Evolutionary conservation across 1,140 invertebrate genomes (phyloP), one percentile per base, ranked within the genome.

Genomic region (Pseudomyrmex gracilis): DNA sequence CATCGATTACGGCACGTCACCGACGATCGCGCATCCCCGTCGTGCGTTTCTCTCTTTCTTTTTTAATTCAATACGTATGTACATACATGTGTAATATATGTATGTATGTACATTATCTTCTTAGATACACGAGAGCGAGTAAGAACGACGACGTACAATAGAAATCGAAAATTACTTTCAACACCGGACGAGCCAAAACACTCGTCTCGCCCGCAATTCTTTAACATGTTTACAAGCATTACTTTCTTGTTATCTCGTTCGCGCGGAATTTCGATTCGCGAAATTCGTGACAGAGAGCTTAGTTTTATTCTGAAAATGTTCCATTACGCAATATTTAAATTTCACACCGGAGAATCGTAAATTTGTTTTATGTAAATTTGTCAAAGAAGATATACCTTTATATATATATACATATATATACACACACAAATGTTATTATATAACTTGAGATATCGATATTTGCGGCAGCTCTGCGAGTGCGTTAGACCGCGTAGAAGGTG

Each of bases 111-210:
- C 24, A 74, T 63, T 63, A 76, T 78, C 76, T 78, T 82, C 47
- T 76, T 76, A 64, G 77, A 83, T 77, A 64, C 64, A 13, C 53
- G 34, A 47, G 70, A 43, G 24, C 66, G 66, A 12, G 12, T 70
- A 70, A 80, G 51, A 80, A 70, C 43, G 66, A 70, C 57, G 47
- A 20, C 58, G n/a, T 80, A 58, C 58, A 70, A 12, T 57, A 47
- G 22, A 66, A 76, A 73, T 45, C 47, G 49, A 66, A 47, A 66
- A 47, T 7, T 76, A 83, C 71, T 76, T 83, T 76, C 73, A 58
- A 83, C 43, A 57, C 51, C 55, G 34, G 22, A 76, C 47, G 60
- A 55, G 34, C 60, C 34, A 43, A 17, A 51, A 20, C 45, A 20
- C 45, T 63, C 34, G 49, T 49, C 34, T 47, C 80, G 71, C 22